Evolutionary conservation across 92 coral and sea anemone species (phyloP).

Genomic region (Zoanthus solanderi): DNA sequence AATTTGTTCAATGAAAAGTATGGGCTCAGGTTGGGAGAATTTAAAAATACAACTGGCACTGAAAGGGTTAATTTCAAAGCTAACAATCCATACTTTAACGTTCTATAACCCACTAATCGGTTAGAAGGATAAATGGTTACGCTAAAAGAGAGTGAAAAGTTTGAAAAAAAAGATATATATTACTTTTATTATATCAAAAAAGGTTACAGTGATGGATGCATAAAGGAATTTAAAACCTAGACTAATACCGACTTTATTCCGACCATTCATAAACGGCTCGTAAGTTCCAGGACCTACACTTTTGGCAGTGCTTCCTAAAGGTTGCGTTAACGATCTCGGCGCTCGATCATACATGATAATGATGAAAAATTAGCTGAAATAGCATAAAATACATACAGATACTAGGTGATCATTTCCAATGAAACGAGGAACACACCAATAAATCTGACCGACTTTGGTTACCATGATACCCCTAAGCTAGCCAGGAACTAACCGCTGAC

Average conservation of each 20-base stretch:
- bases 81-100: no score
- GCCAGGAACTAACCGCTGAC: slow-evolving; percentile 55
- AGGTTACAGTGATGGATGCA: no score
- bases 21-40: no score
- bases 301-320: slow-evolving; percentile 70
- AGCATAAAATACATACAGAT: neutral
- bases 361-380: slow-evolving; percentile 6
- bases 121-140: no score
- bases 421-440: neutral
- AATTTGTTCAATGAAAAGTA: no score
- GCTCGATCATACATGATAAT: slow-evolving; percentile 96
- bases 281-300: slow-evolving; percentile 97
- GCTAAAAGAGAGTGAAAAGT: no score
- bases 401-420: neutral
- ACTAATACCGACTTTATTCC: slow-evolving; percentile 72
- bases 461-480: slow-evolving; percentile 48
- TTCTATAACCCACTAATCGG: no score
- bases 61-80: no score
- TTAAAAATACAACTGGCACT: no score
- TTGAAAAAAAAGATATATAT: no score
- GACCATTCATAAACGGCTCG: slow-evolving; percentile 74
- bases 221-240: no score
- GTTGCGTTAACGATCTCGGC: slow-evolving; percentile 82
- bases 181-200: no score
- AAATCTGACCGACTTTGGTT: slow-evolving; percentile 31